Evolutionary conservation across 2,113 vertebrate species (phyloP), one percentile per base, ranked within the genome.

Genomic region (Scolopax mira): DNA sequence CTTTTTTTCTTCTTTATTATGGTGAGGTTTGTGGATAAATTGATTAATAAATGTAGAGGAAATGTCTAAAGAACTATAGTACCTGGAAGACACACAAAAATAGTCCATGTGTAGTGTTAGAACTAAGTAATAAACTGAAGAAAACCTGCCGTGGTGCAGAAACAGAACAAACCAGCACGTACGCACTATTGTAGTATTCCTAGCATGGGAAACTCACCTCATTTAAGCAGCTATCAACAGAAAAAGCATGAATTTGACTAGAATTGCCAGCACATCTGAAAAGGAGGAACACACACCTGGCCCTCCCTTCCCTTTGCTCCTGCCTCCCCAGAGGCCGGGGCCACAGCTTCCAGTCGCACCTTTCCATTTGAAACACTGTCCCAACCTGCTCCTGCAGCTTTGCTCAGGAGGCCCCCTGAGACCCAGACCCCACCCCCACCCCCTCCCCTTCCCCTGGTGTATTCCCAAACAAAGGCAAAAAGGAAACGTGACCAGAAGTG

Each of bases 291-390:
- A 3, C 11, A 1, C 2, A 1, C 16, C 17, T 1, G 6, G 13
- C 18, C 31, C n/a, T 13, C 62, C 67, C 35, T 13, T 23, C 66
- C 82, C 37, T 13, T 16, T 0, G 15, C 51, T 37, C 18, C 31
- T 0, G 0, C 11, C 2, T 39, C 25, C 49, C 57, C 54, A 1
- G 5, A 1, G 1, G 4, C n/a, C 16, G 1, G 0, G 0, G 4
- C 0, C 2, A 18, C 30, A 1, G 7, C 28, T 41, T 33, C 66
- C 37, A 6, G 13, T 1, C 6, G 31, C 31, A 28, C 41, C 13
- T 21, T 27, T 2, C 48, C 42, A 2, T 5, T 2, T 2, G 0
- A 8, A 42, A 10, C 37, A 6, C 2, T 0, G 30, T 48, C 25
- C 64, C 65, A 13, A 22, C 2, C 52, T 2, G 58, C 44, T 41